These are phyloP conservation scores for Lomographa bimaculata DNA, from an alignment of 2,888 invertebrate species.

Conservation along the genomic window DNA sequence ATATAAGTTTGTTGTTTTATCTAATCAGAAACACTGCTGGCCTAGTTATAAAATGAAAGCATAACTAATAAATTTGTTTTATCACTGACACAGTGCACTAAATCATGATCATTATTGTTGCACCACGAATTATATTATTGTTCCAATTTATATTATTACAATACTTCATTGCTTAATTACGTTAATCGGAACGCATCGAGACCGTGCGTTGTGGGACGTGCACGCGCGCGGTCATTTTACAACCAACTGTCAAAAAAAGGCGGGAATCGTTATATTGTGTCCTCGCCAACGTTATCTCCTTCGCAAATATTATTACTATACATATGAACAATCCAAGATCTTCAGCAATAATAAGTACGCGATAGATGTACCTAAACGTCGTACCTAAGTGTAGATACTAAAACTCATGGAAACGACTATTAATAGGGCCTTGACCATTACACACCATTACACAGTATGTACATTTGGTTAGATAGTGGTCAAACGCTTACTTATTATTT, in stretches of 20 bases:
- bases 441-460: too few relatives aligned
- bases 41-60: constrained; percentile 40
- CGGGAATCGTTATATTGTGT: constrained; percentile 37
- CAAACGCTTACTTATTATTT: too few relatives aligned
- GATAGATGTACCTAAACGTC: too few relatives aligned
- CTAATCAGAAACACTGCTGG: constrained; percentile 42
- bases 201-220: constrained; percentile 29
- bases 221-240: constrained; percentile 40
- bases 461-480: too few relatives aligned
- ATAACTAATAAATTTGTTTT: constrained; percentile 38
- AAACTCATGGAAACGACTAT: too few relatives aligned
- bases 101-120: constrained; percentile 22
- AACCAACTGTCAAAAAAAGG: constrained; percentile 56
- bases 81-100: constrained; percentile 53
- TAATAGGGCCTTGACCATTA: too few relatives aligned
- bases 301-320: constrained; percentile 6
- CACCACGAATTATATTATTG: not conserved
- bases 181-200: constrained; percentile 18
- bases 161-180: too few relatives aligned
- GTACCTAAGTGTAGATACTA: too few relatives aligned
- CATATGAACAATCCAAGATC: too few relatives aligned
- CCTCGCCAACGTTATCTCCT: constrained; percentile 4
- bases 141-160: not conserved
- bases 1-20: constrained; percentile 35
- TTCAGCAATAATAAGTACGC: too few relatives aligned